Conservation (phyloP, 2,113 vertebrate genomes). For the Triplophysa rosa region DNA sequence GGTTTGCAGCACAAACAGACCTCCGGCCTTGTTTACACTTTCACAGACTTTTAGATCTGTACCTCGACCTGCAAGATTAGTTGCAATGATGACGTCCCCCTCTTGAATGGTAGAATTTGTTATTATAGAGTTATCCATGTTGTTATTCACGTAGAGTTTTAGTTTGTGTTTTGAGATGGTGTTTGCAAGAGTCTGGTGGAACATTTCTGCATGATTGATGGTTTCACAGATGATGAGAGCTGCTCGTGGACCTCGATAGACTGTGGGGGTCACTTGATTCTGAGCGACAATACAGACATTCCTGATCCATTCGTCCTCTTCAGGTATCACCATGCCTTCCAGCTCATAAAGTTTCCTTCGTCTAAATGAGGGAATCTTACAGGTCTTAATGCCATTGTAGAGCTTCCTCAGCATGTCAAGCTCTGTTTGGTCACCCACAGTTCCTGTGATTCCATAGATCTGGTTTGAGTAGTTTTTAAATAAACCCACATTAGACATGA, state of each 20-base stretch:
- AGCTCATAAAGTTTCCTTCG: conserved; percentile 68
- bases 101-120: neutral
- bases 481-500: conserved; percentile 66
- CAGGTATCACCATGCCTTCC: conserved; percentile 35
- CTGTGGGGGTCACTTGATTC: conserved; percentile 1
- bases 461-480: conserved; percentile 57
- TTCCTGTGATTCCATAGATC: conserved; percentile 71
- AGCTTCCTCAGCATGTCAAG: conserved; percentile 59
- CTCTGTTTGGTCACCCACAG: conserved; percentile 64
- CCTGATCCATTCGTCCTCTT: conserved; percentile 58
- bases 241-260: conserved; percentile 57
- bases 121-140: conserved; percentile 54
- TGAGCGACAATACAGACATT: conserved; percentile 55
- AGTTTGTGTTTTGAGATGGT: neutral
- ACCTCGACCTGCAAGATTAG: conserved; percentile 69
- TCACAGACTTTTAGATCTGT: conserved; percentile 62
- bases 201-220: conserved; percentile 57
- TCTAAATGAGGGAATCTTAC: conserved; percentile 65
- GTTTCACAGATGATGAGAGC: conserved; percentile 71
- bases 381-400: conserved; percentile 52
- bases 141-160: conserved; percentile 63
- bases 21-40: conserved; percentile 59
- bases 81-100: conserved; percentile 64
- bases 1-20: conserved; percentile 68
- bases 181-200: conserved; percentile 24